These are phyloP conservation scores for Porphyrio hochstetteri DNA, from an alignment of 2,113 vertebrate genomes.

Conservation along the genomic window DNA sequence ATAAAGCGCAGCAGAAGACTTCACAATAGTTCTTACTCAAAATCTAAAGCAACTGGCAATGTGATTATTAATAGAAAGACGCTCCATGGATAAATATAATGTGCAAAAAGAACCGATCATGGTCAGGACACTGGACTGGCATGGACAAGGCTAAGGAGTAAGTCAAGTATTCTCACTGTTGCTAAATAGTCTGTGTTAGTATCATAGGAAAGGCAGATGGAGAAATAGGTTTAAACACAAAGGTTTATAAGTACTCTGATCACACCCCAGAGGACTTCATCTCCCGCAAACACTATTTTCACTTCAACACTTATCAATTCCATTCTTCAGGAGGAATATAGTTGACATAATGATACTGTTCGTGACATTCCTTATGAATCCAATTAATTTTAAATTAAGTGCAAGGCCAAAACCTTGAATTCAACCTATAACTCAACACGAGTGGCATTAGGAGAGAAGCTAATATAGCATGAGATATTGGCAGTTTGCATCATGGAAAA, in stretches of 20 bases:
- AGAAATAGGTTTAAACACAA: background rate
- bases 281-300: background rate
- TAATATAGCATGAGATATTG: background rate
- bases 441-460: background rate
- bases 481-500: background rate
- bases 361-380: background rate
- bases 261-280: background rate
- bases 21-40: constrained; percentile 18
- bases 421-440: background rate
- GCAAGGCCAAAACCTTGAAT: background rate
- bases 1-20: constrained; percentile 14
- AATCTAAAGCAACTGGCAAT: background rate
- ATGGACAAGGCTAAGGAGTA: background rate
- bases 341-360: background rate
- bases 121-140: background rate
- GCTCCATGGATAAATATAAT: background rate
- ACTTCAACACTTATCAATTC: background rate
- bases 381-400: background rate
- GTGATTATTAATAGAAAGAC: constrained; percentile 21
- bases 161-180: background rate
- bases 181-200: background rate
- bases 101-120: background rate
- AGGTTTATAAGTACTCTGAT: background rate
- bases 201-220: background rate
- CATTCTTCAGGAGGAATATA: background rate